Evolutionary conservation across 2,888 invertebrate species (phyloP).

Genomic region (Eurytoma californica): DNA sequence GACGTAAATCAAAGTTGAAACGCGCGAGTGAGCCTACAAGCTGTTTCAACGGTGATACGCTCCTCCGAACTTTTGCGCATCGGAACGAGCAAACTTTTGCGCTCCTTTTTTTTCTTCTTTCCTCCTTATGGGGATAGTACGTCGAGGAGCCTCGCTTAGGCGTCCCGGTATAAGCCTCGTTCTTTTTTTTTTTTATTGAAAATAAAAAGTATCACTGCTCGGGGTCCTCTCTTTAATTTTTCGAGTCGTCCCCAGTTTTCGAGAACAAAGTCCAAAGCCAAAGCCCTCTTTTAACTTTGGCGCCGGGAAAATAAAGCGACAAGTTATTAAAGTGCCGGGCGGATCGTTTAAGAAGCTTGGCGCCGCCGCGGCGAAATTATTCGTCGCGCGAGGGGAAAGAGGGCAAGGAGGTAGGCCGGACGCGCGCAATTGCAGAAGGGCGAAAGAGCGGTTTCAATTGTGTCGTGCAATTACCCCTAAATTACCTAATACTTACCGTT

Average conservation of each 20-base stretch:
- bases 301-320: too few species aligned
- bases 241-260: neutral
- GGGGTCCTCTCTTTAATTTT: neutral
- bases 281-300: neutral
- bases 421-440: neutral
- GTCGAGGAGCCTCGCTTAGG: neutral
- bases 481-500: conserved; percentile 70
- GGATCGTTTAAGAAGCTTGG: neutral
- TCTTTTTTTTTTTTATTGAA: neutral
- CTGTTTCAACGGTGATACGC: conserved; percentile 30
- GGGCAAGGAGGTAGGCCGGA: neutral
- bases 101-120: neutral
- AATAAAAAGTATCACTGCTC: neutral
- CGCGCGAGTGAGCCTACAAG: conserved; percentile 20
- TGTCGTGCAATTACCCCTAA: conserved; percentile 67
- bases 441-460: conserved; percentile 68
- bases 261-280: neutral
- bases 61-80: conserved; percentile 7
- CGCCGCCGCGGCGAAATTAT: conserved; percentile 28
- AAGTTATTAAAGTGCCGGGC: neutral
- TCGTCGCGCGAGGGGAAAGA: neutral
- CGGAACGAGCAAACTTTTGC: neutral
- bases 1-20: conserved; percentile 41
- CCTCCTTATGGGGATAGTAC: too few species aligned
- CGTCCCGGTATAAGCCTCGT: neutral